Conservation (phyloP, 2,797 vertebrate genomes). For the Cossypha polioptera region DNA sequence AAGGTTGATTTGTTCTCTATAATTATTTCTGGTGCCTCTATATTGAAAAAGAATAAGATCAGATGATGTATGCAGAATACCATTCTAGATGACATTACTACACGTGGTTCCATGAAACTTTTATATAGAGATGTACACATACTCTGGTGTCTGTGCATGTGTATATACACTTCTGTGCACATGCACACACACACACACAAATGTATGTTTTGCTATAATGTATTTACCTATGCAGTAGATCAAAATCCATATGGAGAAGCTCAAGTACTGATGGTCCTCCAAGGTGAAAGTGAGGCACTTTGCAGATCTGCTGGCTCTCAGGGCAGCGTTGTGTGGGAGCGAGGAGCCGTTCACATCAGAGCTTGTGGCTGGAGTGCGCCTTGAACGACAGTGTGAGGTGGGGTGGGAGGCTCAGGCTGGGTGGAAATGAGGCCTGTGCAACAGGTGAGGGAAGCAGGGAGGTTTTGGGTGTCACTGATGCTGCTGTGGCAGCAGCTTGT, state of each 20-base stretch:
- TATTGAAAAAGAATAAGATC: background rate
- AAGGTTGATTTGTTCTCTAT: conserved; percentile 38
- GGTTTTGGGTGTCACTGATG: background rate
- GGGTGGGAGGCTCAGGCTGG: background rate
- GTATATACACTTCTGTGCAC: background rate
- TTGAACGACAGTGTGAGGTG: fast-evolving
- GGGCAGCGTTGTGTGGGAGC: background rate
- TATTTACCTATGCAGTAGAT: conserved; percentile 49
- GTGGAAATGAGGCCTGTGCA: background rate
- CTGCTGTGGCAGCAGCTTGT: background rate
- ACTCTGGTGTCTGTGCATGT: background rate
- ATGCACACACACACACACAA: background rate
- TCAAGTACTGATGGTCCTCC: background rate
- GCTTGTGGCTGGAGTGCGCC: background rate
- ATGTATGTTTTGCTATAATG: conserved; percentile 43
- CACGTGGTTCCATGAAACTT: background rate
- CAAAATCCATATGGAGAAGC: conserved; percentile 19
- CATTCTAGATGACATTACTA: background rate
- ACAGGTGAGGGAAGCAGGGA: background rate
- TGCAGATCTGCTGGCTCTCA: background rate
- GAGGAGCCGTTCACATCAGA: background rate
- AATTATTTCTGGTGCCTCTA: conserved; percentile 44
- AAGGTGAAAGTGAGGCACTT: background rate
- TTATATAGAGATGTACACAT: background rate
- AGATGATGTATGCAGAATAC: background rate